These are phyloP conservation scores for Sicus ferrugineus DNA, from an alignment of 2,888 invertebrate genomes.

Conservation along the genomic window DNA sequence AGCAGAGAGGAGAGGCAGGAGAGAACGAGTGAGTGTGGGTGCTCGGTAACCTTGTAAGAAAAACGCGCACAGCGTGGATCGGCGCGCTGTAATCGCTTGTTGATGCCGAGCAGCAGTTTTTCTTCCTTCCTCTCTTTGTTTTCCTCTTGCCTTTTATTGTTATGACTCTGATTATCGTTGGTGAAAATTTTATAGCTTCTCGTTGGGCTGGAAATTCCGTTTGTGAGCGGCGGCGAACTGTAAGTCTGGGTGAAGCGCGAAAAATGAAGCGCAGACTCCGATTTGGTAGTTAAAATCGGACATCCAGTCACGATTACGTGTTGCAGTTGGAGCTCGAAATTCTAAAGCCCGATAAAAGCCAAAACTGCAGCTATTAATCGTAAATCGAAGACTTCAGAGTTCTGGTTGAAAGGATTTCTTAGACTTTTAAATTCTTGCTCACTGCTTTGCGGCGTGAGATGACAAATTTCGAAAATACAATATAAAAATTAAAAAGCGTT, in stretches of 20 bases:
- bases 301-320: slow-evolving; percentile 23
- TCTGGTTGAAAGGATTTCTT: too few relatives aligned
- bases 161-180: slow-evolving; percentile 44
- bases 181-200: slow-evolving; percentile 56
- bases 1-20: background rate
- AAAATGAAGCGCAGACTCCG: background rate
- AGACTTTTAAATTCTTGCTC: too few relatives aligned
- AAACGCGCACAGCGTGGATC: too few relatives aligned
- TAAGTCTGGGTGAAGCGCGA: background rate
- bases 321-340: background rate
- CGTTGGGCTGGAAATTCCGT: slow-evolving; percentile 36
- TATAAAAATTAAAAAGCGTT: too few relatives aligned
- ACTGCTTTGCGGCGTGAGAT: too few relatives aligned
- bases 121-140: background rate
- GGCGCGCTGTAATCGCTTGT: background rate
- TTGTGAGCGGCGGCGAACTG: background rate
- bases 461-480: too few relatives aligned
- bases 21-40: background rate
- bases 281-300: background rate
- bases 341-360: too few relatives aligned
- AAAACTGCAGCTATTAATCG: too few relatives aligned
- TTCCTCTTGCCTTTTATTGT: background rate
- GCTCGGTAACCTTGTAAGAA: background rate
- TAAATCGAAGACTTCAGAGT: too few relatives aligned
- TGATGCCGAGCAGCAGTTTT: background rate